These are phyloP conservation scores for Sclerodermus sp. DNA, from an alignment of 2,888 invertebrate genomes.

Conservation along the genomic window DNA sequence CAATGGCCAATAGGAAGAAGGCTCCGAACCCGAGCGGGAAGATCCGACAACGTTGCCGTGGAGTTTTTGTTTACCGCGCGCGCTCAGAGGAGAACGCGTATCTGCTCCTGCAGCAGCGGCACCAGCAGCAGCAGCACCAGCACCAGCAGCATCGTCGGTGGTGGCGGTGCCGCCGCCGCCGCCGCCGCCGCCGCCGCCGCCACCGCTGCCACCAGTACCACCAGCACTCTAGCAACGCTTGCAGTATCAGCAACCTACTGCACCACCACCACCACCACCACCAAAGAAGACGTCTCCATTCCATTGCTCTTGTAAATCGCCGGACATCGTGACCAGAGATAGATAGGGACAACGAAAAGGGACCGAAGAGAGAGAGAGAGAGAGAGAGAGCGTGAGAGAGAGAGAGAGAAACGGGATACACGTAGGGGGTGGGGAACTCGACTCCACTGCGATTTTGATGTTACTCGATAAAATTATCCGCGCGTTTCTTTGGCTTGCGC, in stretches of 20 bases:
- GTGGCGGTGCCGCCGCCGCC: conserved; percentile 6
- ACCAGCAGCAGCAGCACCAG: conserved; percentile 4
- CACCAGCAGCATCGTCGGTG: conserved; percentile 11
- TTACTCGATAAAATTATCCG: conserved; percentile 25
- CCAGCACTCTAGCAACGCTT: too few species aligned
- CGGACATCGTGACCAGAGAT: too few species aligned
- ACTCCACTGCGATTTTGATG: conserved; percentile 19
- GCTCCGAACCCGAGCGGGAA: conserved; percentile 43
- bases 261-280: too few species aligned
- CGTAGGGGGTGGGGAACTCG: background rate
- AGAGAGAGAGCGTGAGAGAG: conserved; percentile 3
- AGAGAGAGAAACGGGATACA: background rate
- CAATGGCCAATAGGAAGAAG: conserved; percentile 44
- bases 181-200: background rate
- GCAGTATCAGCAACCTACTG: too few species aligned
- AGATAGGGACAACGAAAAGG: too few species aligned
- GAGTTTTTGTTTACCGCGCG: conserved; percentile 54
- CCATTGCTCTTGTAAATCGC: too few species aligned
- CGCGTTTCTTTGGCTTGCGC: too few species aligned
- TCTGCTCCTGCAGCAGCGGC: conserved; percentile 32
- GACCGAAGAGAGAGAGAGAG: conserved; percentile 4
- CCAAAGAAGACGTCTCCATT: too few species aligned
- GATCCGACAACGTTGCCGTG: conserved; percentile 54
- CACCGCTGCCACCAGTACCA: too few species aligned
- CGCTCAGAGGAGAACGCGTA: conserved; percentile 36